These are phyloP conservation scores for Turdus rufiventris DNA, from an alignment of 2,113 vertebrate genomes.

Conservation along the genomic window DNA sequence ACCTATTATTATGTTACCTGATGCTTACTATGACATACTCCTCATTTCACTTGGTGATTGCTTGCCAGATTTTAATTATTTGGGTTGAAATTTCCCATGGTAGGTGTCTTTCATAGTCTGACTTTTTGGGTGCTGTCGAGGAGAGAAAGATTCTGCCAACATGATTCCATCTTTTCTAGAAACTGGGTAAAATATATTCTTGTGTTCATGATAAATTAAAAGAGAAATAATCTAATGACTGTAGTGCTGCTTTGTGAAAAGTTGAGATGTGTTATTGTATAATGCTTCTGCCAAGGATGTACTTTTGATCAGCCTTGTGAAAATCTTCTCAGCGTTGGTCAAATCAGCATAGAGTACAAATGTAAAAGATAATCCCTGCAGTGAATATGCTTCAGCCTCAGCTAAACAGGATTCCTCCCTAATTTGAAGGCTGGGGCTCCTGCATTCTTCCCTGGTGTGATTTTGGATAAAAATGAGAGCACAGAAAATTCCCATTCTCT, in stretches of 20 bases:
- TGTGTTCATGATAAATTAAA: background rate
- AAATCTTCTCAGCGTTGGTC: background rate
- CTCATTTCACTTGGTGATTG: background rate
- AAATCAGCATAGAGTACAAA: background rate
- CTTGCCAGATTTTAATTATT: slow-evolving; percentile 51
- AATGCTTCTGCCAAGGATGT: background rate
- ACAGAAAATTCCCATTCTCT: background rate
- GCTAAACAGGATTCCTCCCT: background rate
- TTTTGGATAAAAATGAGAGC: background rate
- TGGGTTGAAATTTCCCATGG: slow-evolving; percentile 34
- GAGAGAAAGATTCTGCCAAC: background rate
- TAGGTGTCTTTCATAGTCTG: background rate
- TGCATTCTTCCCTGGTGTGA: background rate
- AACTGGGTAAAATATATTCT: background rate
- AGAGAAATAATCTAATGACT: background rate
- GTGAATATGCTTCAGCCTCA: background rate
- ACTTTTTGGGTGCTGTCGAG: background rate
- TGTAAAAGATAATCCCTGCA: background rate
- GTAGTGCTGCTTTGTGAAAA: background rate
- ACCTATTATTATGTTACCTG: slow-evolving; percentile 53
- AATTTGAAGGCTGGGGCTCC: background rate
- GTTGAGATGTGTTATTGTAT: background rate
- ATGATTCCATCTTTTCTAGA: background rate
- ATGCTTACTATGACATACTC: background rate
- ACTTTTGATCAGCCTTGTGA: background rate